A percentile compares a stretch with the other conserved stretches of the same genome.
These are phyloP conservation scores for Scelioninae gen. 1 DNA, from an alignment of 2,888 invertebrate genomes.

Conservation along the genomic window DNA sequence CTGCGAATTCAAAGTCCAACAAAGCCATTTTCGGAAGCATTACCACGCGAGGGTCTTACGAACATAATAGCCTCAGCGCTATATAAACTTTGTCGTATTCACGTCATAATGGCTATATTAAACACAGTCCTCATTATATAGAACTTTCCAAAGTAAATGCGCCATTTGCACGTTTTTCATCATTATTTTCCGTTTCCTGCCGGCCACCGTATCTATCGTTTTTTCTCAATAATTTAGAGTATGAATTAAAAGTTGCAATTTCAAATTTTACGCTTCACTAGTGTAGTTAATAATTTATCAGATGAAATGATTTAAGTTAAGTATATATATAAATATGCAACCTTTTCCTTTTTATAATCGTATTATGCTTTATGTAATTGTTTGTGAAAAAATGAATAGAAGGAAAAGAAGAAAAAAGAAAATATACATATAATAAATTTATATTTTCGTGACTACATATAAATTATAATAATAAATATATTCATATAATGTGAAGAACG, in stretches of 20 bases:
- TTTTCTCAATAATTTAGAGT: background rate
- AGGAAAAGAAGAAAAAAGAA: too few relatives aligned
- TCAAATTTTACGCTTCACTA: background rate
- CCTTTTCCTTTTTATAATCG: background rate
- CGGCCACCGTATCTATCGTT: background rate
- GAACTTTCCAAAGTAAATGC: constrained; percentile 42
- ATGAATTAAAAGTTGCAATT: background rate
- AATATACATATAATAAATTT: too few relatives aligned
- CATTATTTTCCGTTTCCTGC: background rate
- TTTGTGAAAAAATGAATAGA: too few relatives aligned
- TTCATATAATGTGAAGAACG: too few relatives aligned
- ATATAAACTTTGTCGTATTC: constrained; percentile 66
- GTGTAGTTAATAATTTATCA: background rate
- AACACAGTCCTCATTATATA: constrained; percentile 61
- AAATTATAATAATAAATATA: too few relatives aligned
- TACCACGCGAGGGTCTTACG: constrained; percentile 66
- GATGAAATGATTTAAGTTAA: background rate
- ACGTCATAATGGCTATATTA: constrained; percentile 66
- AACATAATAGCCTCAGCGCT: constrained; percentile 62
- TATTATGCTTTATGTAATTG: background rate
- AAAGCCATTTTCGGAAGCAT: constrained; percentile 68
- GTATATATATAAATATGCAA: too few relatives aligned
- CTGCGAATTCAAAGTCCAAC: constrained; percentile 69
- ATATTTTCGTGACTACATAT: too few relatives aligned
- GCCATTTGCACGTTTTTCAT: background rate